These are phyloP conservation scores for Cryptomyrus ogoouensis DNA, from an alignment of 2,113 vertebrate genomes.

Conservation along the genomic window DNA sequence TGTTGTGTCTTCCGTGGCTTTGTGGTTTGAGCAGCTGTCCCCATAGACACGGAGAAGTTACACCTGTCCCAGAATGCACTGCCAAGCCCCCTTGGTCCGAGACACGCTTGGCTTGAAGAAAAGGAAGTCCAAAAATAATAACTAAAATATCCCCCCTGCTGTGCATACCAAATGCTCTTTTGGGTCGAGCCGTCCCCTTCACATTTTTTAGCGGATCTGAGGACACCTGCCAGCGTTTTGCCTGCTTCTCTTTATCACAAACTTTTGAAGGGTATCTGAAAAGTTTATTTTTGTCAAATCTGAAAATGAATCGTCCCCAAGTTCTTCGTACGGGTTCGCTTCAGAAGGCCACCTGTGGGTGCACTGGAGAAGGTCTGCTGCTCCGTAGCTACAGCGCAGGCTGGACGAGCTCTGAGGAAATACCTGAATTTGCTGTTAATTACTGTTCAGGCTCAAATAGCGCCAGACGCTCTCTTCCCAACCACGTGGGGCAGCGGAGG, in stretches of 20 bases:
- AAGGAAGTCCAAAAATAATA: conserved; percentile 12
- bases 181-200: too few species aligned
- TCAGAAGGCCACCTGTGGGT: not conserved
- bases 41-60: not conserved
- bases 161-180: conserved; percentile 1
- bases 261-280: not conserved
- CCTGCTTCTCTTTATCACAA: not conserved
- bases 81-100: too few species aligned
- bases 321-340: not conserved
- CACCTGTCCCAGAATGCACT: conserved; percentile 3
- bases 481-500: not conserved
- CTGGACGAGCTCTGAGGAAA: not conserved
- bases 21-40: not conserved
- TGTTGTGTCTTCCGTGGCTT: not conserved
- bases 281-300: not conserved
- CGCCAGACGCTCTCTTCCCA: not conserved
- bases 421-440: not conserved
- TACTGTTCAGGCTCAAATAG: not conserved
- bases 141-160: conserved; percentile 3
- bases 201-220: not conserved
- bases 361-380: not conserved
- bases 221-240: not conserved
- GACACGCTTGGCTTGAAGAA: not conserved
- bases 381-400: not conserved
- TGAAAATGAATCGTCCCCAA: not conserved